These are phyloP conservation scores for Sebastes matsubarae DNA, from an alignment of 2,797 vertebrate genomes.

Conservation along the genomic window DNA sequence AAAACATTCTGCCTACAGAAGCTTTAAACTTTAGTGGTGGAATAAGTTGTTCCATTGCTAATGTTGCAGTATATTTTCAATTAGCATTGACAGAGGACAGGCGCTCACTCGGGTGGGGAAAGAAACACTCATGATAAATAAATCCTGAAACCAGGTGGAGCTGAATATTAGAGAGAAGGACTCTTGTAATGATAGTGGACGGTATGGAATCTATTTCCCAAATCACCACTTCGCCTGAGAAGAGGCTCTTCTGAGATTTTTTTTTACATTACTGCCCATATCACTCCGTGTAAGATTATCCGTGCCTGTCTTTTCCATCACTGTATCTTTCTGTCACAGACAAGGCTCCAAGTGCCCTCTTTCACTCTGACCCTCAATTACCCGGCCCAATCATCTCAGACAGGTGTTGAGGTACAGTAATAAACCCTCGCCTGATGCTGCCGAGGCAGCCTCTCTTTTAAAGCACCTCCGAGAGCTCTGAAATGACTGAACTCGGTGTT, in stretches of 20 bases:
- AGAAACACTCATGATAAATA: conserved; percentile 43
- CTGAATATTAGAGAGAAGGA: conserved; percentile 39
- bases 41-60: conserved; percentile 19
- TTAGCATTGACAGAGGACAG: conserved; percentile 34
- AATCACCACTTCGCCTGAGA: conserved; percentile 54
- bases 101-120: neutral
- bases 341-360: conserved; percentile 63
- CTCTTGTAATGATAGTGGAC: conserved; percentile 49
- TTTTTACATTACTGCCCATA: conserved; percentile 70
- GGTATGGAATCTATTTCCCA: conserved; percentile 63
- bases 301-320: conserved; percentile 61
- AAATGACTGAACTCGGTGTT: conserved; percentile 65
- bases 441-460: conserved; percentile 61
- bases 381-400: conserved; percentile 75
- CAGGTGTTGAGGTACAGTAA: conserved; percentile 77
- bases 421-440: conserved; percentile 64
- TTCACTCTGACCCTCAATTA: conserved; percentile 80
- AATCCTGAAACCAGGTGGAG: conserved; percentile 52
- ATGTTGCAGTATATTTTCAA: conserved; percentile 38
- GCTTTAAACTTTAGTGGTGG: neutral
- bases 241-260: conserved; percentile 62
- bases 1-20: no score
- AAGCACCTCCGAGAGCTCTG: conserved; percentile 64
- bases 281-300: conserved; percentile 64
- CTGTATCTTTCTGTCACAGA: conserved; percentile 63